Conservation (phyloP, 1,140 invertebrate species). For the Zaprionus davidi region DNA sequence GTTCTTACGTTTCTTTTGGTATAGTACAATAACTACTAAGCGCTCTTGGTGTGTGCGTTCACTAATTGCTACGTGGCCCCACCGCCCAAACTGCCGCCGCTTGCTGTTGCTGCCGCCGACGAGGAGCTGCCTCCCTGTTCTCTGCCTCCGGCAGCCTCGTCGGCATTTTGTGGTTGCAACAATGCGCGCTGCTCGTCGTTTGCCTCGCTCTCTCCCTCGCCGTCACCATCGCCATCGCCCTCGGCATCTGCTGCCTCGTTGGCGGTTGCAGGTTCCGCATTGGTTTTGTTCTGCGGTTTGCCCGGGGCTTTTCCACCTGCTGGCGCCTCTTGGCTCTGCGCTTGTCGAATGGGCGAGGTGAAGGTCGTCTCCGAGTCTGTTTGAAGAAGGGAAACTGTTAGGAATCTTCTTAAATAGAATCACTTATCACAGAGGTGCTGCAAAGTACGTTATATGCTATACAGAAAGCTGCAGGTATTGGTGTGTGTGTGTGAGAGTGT, state of each 20-base stretch:
- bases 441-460: constrained; percentile 46
- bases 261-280: constrained; percentile 9
- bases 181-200: constrained; percentile 64
- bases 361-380: constrained; percentile 83
- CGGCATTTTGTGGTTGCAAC: constrained; percentile 33
- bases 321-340: constrained; percentile 27
- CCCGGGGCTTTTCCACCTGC: background rate
- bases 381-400: constrained; percentile 27
- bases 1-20: constrained; percentile 30
- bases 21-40: constrained; percentile 62
- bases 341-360: constrained; percentile 68
- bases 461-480: constrained; percentile 60
- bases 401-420: background rate
- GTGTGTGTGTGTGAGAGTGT: constrained; percentile 2
- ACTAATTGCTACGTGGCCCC: constrained; percentile 79
- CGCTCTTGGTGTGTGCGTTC: constrained; percentile 60
- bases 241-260: constrained; percentile 67
- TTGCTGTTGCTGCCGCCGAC: background rate
- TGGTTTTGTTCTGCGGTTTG: constrained; percentile 37
- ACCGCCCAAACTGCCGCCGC: constrained; percentile 16
- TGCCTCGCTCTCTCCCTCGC: constrained; percentile 50
- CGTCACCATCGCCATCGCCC: constrained; percentile 57
- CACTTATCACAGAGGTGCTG: constrained; percentile 12
- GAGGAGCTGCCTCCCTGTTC: background rate
- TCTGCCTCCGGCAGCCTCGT: background rate